A percentile compares a stretch with the other conserved stretches of the same genome.
phyloP scores from a whole-genome alignment of 2,888 invertebrate genomes.

The Ophion obscuratus region DNA sequence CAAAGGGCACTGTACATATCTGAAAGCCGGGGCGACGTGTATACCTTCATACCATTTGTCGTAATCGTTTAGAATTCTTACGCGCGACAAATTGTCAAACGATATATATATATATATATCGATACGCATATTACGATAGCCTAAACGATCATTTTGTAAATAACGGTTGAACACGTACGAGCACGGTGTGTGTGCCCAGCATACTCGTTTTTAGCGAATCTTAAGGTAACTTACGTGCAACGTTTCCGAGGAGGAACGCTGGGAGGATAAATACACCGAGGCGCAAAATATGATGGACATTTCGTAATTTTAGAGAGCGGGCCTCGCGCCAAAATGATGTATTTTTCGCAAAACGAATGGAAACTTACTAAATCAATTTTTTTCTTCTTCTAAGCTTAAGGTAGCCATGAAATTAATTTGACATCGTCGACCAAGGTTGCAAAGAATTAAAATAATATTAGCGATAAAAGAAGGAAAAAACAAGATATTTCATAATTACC shows the following conservation, averaged over 20 bases:
- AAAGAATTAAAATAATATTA: slow-evolving; percentile 35
- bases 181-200: slow-evolving; percentile 34
- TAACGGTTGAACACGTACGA: slow-evolving; percentile 61
- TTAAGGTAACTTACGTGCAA: slow-evolving; percentile 46
- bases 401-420: slow-evolving; percentile 27
- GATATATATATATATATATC: slow-evolving; percentile 32
- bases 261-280: slow-evolving; percentile 15
- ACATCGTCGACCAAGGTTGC: slow-evolving; percentile 42
- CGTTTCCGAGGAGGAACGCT: slow-evolving; percentile 1
- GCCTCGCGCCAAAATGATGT: slow-evolving; percentile 47
- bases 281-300: slow-evolving; percentile 48
- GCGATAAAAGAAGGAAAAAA: slow-evolving; percentile 37
- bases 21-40: slow-evolving; percentile 47
- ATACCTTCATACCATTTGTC: slow-evolving; percentile 36
- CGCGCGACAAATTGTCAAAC: slow-evolving; percentile 47
- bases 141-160: slow-evolving; percentile 65
- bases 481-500: slow-evolving; percentile 56
- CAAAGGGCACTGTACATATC: slow-evolving; percentile 63
- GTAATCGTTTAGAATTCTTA: slow-evolving; percentile 57
- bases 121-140: slow-evolving; percentile 24
- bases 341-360: slow-evolving; percentile 58
- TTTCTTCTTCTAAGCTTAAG: slow-evolving; percentile 10
- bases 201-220: slow-evolving; percentile 54
- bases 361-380: slow-evolving; percentile 18
- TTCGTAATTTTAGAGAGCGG: slow-evolving; percentile 42